Conservation (phyloP, 2,113 vertebrate species). For the Xiphophorus couchianus region DNA sequence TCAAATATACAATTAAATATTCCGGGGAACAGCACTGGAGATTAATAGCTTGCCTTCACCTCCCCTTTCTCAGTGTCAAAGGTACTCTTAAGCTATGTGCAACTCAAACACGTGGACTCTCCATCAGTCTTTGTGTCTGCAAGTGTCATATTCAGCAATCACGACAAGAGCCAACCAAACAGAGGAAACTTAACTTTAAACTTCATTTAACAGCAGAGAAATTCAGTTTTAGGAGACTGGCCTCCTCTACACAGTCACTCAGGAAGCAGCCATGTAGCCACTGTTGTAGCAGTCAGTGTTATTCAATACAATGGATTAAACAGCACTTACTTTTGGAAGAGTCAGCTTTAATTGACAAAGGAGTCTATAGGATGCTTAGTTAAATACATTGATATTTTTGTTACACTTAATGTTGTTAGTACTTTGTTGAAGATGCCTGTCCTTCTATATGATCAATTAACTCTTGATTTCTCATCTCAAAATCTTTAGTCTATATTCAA, state of each 20-base stretch:
- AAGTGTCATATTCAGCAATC: not conserved
- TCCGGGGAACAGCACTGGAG: not conserved
- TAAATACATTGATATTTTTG: not conserved
- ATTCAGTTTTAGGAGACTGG: not conserved
- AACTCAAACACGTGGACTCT: not conserved
- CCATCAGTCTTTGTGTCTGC: not conserved
- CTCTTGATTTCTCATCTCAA: too few relatives aligned
- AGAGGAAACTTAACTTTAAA: not conserved
- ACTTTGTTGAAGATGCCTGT: not conserved
- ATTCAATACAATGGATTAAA: not conserved
- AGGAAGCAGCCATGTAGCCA: not conserved
- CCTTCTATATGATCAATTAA: too few relatives aligned
- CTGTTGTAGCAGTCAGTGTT: not conserved
- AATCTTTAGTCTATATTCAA: not conserved
- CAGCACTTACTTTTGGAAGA: not conserved
- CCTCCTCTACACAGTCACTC: not conserved
- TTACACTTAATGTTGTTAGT: not conserved
- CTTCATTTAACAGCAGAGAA: not conserved
- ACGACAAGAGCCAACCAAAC: not conserved
- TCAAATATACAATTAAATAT: not conserved
- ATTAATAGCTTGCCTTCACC: not conserved
- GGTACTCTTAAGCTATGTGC: too few relatives aligned
- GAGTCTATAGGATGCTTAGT: not conserved
- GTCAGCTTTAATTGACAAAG: not conserved
- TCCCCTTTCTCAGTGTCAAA: not conserved